Base-by-base conservation (phyloP, 2,888 invertebrate species). In the Ormyrus nitidulus region DNA sequence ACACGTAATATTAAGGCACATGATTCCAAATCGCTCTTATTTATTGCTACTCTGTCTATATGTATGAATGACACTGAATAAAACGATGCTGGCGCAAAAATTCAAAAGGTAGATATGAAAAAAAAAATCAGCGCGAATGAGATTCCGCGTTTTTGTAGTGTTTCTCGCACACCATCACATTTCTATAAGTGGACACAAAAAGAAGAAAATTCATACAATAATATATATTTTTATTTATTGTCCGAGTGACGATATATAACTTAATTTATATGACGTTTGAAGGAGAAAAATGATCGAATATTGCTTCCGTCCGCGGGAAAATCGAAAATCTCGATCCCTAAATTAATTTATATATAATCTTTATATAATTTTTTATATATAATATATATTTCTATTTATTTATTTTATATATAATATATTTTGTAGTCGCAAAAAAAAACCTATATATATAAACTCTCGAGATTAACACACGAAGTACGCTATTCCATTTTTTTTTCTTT, bases 391-490 rank as follows among this genome's bases (percentile, higher is more conserved):
- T 65, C 65, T 71, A 46, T 58, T 54, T 48, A 68, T 72, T 53
- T 72, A 6, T 58, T 51, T 72, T 53, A 46, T 65, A 66, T 71
- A 69, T 69, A 19, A 69, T 65, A 56, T 80, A 64, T 58, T 70
- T 81, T 64, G 69, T 73, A 56, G 53, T 66, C 54, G 68, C 66
- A 58, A 70, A 69, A 70, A 69, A 19, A 74, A 56, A 19, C 56
- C 44, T 51, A 48, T 69, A 73, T 61, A 77, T 77, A 79, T 79
- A 77, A 82, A 77, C 71, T 77, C 66, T 79, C 48, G 71, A 79
- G 71, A 73, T 70, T 68, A 79, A 82, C 79, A 82, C 79, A 79
- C 77, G 34, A 79, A 81, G 65, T 74, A 79, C 77, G 69, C 66
- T 78, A 75, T 59, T 78, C 49, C 62, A 59, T 75, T 70, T 53